A percentile compares a stretch with the other conserved stretches of the same genome.
phyloP scores from a whole-genome alignment of 2,113 vertebrate species.

The Zeus faber region DNA sequence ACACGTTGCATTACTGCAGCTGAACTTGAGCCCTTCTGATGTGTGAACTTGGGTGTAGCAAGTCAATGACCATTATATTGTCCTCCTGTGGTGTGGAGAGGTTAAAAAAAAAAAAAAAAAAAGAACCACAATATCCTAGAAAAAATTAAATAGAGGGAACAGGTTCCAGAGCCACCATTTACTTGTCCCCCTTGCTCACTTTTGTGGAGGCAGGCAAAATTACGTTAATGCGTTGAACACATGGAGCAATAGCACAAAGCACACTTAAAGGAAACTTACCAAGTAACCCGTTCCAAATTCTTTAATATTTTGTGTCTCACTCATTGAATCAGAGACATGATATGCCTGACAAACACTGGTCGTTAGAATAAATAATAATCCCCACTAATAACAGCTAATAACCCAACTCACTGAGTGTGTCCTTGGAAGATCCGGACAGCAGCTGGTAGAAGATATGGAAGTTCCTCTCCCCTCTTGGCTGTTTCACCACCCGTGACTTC shows the following conservation, averaged over 20 bases:
- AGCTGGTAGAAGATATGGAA: constrained; percentile 98
- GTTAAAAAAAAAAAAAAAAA: too few relatives aligned
- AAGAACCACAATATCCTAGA: too few relatives aligned
- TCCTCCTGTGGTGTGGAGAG: constrained; percentile 30
- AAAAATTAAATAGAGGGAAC: constrained; percentile 40
- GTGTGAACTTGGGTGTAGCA: constrained; percentile 18
- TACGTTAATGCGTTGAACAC: constrained; percentile 44
- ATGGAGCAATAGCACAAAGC: constrained; percentile 51
- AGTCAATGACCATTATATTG: constrained; percentile 57
- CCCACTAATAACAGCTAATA: too few relatives aligned
- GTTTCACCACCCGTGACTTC: constrained; percentile 93
- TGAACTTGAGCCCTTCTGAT: constrained; percentile 45
- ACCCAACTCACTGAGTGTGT: constrained; percentile 89
- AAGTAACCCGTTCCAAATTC: too few relatives aligned
- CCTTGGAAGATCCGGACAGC: constrained; percentile 90
- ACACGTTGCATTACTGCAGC: constrained; percentile 41
- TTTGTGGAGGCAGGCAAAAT: constrained; percentile 59
- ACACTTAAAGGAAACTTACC: constrained; percentile 10
- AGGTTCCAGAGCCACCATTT: constrained; percentile 45
- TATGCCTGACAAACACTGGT: neutral
- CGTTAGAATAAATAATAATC: too few relatives aligned
- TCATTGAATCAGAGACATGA: neutral
- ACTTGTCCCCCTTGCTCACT: neutral
- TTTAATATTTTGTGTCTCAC: too few relatives aligned
- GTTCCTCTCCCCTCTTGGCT: constrained; percentile 95